phyloP scores from a whole-genome alignment of 2,888 invertebrate genomes.

The Limenitis camilla region DNA sequence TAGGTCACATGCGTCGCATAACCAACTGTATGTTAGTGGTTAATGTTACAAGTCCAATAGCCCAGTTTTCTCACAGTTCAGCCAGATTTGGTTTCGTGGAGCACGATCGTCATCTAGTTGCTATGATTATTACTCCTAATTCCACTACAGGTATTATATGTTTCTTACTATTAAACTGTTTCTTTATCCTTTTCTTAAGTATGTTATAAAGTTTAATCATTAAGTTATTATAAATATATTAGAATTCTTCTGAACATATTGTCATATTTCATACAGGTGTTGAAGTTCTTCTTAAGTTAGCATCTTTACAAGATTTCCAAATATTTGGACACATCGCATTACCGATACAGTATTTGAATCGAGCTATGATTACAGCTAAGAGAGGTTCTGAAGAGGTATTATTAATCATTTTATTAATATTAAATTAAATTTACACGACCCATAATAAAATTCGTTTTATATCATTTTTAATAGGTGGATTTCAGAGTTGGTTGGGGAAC shows the following conservation, averaged over 20 bases:
- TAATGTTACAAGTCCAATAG: conserved; percentile 83
- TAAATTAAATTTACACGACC: too few relatives aligned
- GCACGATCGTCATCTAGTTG: conserved; percentile 80
- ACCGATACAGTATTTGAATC: conserved; percentile 81
- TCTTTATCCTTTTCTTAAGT: not conserved
- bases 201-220: not conserved
- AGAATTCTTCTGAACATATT: not conserved
- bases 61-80: conserved; percentile 77
- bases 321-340: conserved; percentile 82
- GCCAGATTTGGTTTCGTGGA: conserved; percentile 84
- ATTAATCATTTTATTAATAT: not conserved
- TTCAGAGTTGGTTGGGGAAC: conserved; percentile 84
- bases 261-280: conserved; percentile 58
- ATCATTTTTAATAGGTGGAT: conserved; percentile 71
- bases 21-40: conserved; percentile 84
- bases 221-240: too few relatives aligned
- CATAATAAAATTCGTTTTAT: not conserved
- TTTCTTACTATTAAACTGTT: too few relatives aligned
- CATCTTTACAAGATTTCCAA: conserved; percentile 80
- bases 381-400: conserved; percentile 77
- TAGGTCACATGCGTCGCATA: conserved; percentile 80
- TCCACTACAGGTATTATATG: conserved; percentile 75
- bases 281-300: conserved; percentile 78
- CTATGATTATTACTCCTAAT: conserved; percentile 80
- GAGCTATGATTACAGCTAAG: conserved; percentile 80